Conservation (phyloP, 2,888 invertebrate genomes). For the Eudasyphora cyanicolor region DNA sequence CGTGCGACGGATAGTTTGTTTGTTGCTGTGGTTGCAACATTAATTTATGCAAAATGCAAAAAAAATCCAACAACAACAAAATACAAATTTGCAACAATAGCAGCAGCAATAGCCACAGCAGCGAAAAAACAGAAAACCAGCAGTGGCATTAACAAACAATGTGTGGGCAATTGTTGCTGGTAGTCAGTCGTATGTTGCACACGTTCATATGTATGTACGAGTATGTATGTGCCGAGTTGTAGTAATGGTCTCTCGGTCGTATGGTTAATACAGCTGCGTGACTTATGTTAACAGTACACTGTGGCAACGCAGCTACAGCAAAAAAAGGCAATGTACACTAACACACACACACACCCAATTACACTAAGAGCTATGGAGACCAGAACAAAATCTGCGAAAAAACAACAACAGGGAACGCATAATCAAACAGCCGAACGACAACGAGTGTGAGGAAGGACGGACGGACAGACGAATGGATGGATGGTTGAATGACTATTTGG, state of each 20-base stretch:
- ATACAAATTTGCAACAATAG: slow-evolving; percentile 52
- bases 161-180: slow-evolving; percentile 60
- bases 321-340: background rate
- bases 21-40: slow-evolving; percentile 61
- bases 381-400: background rate
- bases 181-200: slow-evolving; percentile 19
- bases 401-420: slow-evolving; percentile 15
- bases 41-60: slow-evolving; percentile 63
- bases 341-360: background rate
- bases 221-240: background rate
- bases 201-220: too few relatives aligned
- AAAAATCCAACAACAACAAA: background rate
- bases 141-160: slow-evolving; percentile 64
- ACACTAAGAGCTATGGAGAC: background rate
- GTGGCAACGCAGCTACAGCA: slow-evolving; percentile 14
- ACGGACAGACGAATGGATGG: too few relatives aligned
- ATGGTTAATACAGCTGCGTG: slow-evolving; percentile 62
- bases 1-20: slow-evolving; percentile 11
- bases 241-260: too few relatives aligned
- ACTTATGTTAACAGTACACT: slow-evolving; percentile 51
- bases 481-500: background rate
- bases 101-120: slow-evolving; percentile 26
- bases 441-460: background rate
- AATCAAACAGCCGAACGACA: background rate
- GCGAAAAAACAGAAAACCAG: slow-evolving; percentile 42